Base-by-base conservation (phyloP, 1,140 invertebrate genomes). In the Trichonephila clavata region DNA sequence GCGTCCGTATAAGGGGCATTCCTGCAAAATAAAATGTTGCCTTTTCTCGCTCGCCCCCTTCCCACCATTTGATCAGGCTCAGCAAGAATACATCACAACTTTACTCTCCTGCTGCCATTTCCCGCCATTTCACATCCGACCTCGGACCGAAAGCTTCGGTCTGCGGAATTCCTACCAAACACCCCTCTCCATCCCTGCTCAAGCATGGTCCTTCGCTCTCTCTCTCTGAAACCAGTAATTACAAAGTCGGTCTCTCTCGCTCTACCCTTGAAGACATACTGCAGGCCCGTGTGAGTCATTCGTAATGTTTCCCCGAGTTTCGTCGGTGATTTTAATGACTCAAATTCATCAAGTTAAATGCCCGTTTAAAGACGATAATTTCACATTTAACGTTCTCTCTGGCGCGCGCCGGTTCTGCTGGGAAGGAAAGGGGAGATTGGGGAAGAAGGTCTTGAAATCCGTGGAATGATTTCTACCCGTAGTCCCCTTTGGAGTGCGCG, bases 261-360 rank as follows among this genome's bases (percentile, higher is more conserved):
- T 14, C 68, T 24, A 43, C 57, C 50, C 32, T 27, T 39, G 13
- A 65, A 50, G 63, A 65, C 87, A 16, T 20, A 63, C 39, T 61
- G 18, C 61, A 81, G 57, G 27, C 16, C 68, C 89, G 89, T 80
- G 60, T 88, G 86, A 90, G 68, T 90, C 89, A 90, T 90, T 60
- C 89, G 68, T 90, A 80, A 81, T 81, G 89, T 81, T 90, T 90
- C 89, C 50, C 88, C 87, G 89, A 81, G 89, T 90, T 89, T 24
- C 89, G 68, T 68, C 68, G 68, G 89, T 61, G 89, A 90, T 90
- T 90, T 90, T 90, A 90, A 90, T 90, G 89, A 90, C 89, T 43
- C 89, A 81, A 90, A 90, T 90, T 90, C 89, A 90, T 90, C 89
- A 90, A 90, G 89, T 90, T 90, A 90, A 90, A 90, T 90, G 89